Evolutionary conservation across 1,140 invertebrate species (phyloP).

Genomic region (Bombus difficillimus): DNA sequence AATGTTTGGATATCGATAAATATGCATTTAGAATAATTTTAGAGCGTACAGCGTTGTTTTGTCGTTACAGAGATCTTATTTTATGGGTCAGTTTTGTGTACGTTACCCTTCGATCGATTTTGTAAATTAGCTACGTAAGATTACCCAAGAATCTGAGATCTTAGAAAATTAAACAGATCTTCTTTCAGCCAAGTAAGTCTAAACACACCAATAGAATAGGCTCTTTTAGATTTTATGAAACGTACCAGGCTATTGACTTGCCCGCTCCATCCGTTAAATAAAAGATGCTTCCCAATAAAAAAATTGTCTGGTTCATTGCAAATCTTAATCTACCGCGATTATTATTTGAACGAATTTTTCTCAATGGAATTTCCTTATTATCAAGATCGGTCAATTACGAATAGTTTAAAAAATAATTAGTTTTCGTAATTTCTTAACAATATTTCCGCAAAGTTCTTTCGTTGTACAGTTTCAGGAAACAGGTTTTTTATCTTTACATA

Average conservation of each 20-base stretch:
- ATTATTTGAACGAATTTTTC: too few species aligned
- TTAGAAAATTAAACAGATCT: constrained; percentile 32
- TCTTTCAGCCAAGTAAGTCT: constrained; percentile 5
- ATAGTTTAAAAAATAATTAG: too few species aligned
- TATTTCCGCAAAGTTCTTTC: accelerated
- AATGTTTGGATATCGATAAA: background rate
- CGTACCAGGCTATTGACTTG: background rate
- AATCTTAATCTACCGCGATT: too few species aligned
- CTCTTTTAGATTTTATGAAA: background rate
- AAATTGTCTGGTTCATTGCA: background rate
- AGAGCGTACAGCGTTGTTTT: background rate
- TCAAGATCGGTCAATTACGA: too few species aligned
- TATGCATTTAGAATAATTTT: constrained; percentile 6
- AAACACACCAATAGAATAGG: background rate
- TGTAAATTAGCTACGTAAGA: background rate
- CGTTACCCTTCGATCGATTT: background rate
- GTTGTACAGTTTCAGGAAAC: too few species aligned
- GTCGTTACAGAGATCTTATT: background rate
- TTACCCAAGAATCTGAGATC: too few species aligned
- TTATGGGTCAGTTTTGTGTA: background rate
- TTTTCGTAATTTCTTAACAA: background rate
- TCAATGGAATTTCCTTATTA: too few species aligned
- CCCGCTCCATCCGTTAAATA: background rate
- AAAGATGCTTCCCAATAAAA: background rate
- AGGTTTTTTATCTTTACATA: too few species aligned